Evolutionary conservation across 1,140 invertebrate genomes (phyloP), one percentile per base, ranked within the genome.

Genomic region (Apocrypta bakeri): DNA sequence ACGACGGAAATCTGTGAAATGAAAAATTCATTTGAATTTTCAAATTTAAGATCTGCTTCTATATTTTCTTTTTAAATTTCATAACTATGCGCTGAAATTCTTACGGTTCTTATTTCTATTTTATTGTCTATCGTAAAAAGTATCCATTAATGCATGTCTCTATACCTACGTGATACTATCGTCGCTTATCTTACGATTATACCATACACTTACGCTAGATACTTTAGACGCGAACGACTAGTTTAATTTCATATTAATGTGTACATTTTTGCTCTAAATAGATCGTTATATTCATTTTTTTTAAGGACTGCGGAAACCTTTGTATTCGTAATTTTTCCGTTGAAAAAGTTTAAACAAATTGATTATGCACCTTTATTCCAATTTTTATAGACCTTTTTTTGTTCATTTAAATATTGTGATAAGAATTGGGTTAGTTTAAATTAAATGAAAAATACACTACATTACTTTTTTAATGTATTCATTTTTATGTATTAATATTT

Each of bases 341-440:
- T 56, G 48, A 56, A 56, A 56, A 56, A 56, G 48, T 56, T 56
- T 56, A 56, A 56, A 56, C 48, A 56, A 56, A 56, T 56, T 56
- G 21, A 48, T 17, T 56, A 37, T 37, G 21, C n/a, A 56, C 2
- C n/a, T 17, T 21, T 1, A 21, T 21, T 56, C 48, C 17, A 6
- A 56, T 56, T 56, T 56, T 56, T 56, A 56, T n/a, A 6, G 0
- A n/a, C 17, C 21, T 56, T 56, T 56, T 56, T 56, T 14, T 0
- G 2, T 17, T 48, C n/a, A n/a, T 56, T 56, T 56, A 4, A 21
- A 3, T 56, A 56, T 56, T 56, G 21, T 2, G 4, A 25, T 61
- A 17, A 12, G 33, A 75, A 75, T 63, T n/a, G 27, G 29, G 31
- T 73, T 14, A 7, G 9, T 29, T 56, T 48, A 2, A 27, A 17